Evolutionary conservation across 2,113 vertebrate species (phyloP).

Genomic region (Empidonax traillii): DNA sequence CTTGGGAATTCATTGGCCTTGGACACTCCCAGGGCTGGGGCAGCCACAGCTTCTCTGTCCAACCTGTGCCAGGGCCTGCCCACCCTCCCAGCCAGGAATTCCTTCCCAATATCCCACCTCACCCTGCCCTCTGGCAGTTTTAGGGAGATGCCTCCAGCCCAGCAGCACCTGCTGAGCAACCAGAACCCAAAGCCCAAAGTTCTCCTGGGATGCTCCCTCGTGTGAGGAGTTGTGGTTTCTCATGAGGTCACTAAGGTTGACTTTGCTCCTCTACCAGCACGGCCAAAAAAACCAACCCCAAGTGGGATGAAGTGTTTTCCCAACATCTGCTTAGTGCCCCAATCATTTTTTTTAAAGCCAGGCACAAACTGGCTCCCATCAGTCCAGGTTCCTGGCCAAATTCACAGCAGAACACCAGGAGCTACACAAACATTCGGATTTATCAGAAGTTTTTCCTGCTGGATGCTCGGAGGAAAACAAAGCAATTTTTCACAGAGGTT

Average conservation of each 20-base stretch:
- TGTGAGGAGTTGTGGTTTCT: background rate
- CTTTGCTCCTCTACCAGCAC: background rate
- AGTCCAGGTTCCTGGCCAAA: background rate
- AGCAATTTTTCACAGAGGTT: background rate
- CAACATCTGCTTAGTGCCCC: background rate
- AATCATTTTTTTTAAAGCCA: background rate
- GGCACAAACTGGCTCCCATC: background rate
- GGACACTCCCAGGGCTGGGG: background rate
- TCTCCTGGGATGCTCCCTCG: background rate
- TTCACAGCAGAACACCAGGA: background rate
- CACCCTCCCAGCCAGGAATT: fast-evolving
- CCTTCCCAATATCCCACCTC: background rate
- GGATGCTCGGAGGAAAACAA: background rate
- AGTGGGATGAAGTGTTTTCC: background rate
- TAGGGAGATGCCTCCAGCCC: background rate
- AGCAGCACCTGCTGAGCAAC: background rate
- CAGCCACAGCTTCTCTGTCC: background rate
- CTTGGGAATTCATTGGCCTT: background rate
- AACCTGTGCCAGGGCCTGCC: background rate
- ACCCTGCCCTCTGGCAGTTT: background rate
- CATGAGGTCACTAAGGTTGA: background rate
- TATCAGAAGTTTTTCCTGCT: background rate
- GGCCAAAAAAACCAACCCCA: background rate
- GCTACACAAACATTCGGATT: background rate
- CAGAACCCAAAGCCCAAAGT: background rate